Evolutionary conservation across 37 sponge, comb jelly and placozoan genomes (phyloP), one percentile per base, ranked within the genome.

Genomic region (Cladorhizidae sp.): DNA sequence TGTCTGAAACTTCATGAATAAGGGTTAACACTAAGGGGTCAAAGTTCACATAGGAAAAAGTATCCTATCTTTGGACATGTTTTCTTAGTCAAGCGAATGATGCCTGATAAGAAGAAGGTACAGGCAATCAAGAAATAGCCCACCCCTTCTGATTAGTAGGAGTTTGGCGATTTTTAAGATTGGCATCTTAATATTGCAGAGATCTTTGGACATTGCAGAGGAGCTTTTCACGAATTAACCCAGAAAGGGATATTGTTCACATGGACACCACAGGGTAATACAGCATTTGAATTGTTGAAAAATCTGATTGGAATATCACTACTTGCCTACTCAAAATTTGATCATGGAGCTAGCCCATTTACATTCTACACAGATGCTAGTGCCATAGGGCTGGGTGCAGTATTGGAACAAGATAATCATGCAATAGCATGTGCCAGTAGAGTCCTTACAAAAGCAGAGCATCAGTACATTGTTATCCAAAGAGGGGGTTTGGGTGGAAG

Each of bases 391-490:
- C 31, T 81, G 43, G 82, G 82, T 32, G 74, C 82, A 45, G 82
- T 81, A 21, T 42, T 81, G 42, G 86, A 82, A 36, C 86, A 86
- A 28, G n/a, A 75, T 39, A 62, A 54, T 15, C 73, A 70, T 35
- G 79, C 73, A 40, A 78, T 91, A 33, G 82, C 80, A 14, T 85
- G 59, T 74, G 67, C 80, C 28, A 81, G 83, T 42, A 62, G 86
- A 17, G 41, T 73, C 57, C 69, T 91, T 12, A 75, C 83, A 26
- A 55, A 32, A 21, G 36, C 84, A 15, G 87, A 91, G 74, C n/a
- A n/a, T n/a, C n/a, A 86, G 11, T 86, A 86, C 64, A 72, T 80
- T 39, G 55, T 79, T 8, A 86, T 79, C 23, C 72, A 80, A 32
- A 37, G 74, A 56, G 69, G 67, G 56, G 49, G 63, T 28, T 52